These are phyloP conservation scores for Megaceryle torquata DNA, from an alignment of 2,113 vertebrate species.

Conservation along the genomic window DNA sequence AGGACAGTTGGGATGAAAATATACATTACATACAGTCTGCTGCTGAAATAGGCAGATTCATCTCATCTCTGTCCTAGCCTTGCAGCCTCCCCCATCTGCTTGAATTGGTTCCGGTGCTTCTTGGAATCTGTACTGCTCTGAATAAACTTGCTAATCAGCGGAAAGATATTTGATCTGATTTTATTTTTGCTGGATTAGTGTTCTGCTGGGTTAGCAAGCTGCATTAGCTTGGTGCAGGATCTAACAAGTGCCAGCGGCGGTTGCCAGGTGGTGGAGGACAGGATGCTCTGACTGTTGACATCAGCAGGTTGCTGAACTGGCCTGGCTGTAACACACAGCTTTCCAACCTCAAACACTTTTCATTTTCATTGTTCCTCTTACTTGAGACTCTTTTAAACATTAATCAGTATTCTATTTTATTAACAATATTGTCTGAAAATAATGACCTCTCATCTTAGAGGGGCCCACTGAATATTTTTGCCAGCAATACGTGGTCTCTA, in stretches of 20 bases:
- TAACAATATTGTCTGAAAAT: neutral
- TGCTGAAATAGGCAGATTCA: neutral
- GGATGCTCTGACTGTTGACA: neutral
- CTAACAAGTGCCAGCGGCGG: neutral
- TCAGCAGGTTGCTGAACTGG: neutral
- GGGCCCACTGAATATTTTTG: neutral
- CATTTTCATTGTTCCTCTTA: neutral
- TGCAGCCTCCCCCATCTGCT: neutral
- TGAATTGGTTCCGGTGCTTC: neutral
- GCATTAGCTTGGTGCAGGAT: neutral
- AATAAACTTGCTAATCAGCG: neutral
- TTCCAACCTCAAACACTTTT: neutral
- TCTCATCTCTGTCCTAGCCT: neutral
- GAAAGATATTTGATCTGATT: neutral
- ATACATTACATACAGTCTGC: neutral
- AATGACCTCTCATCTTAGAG: neutral
- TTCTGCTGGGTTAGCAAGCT: neutral
- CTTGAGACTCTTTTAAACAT: neutral
- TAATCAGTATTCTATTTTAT: neutral
- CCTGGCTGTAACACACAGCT: neutral
- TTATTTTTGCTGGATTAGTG: neutral
- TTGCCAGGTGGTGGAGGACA: neutral
- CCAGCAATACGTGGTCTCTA: neutral
- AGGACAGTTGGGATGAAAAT: neutral
- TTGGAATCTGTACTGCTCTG: neutral